Conservation (phyloP, 2,113 vertebrate species). For the Coryphaenoides rupestris region DNA sequence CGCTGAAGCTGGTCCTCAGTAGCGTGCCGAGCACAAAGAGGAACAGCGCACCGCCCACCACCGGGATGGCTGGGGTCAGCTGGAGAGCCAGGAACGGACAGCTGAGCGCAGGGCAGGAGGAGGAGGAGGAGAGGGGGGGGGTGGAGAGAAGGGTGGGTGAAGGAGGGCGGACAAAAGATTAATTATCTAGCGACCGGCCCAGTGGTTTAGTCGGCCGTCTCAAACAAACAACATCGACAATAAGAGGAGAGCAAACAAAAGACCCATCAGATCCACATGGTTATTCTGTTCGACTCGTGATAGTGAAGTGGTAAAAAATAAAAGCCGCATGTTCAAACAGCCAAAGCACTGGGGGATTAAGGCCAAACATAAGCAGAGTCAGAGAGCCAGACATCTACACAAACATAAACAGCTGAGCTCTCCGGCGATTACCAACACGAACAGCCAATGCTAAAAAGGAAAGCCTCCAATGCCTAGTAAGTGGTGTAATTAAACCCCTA, state of each 20-base stretch:
- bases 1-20: constrained; percentile 93
- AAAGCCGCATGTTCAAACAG: neutral
- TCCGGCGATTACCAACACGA: neutral
- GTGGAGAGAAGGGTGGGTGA: constrained; percentile 2
- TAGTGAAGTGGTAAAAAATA: too few species aligned
- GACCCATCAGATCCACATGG: neutral
- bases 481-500: neutral
- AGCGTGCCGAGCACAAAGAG: constrained; percentile 92
- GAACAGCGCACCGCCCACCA: constrained; percentile 86
- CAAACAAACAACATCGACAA: constrained; percentile 16
- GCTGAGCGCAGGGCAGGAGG: too few species aligned
- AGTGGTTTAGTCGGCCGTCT: neutral
- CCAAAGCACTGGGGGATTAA: neutral
- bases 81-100: constrained; percentile 83
- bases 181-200: neutral
- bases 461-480: neutral
- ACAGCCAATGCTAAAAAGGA: neutral
- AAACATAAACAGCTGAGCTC: neutral
- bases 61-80: constrained; percentile 89
- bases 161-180: neutral
- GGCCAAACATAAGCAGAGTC: neutral
- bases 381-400: neutral
- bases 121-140: constrained; percentile 9
- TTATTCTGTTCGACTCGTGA: neutral
- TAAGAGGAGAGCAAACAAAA: neutral